Evolutionary conservation across 1,140 invertebrate species (phyloP), one percentile per base, ranked within the genome.

Genomic region (Nautilus pompilius): DNA sequence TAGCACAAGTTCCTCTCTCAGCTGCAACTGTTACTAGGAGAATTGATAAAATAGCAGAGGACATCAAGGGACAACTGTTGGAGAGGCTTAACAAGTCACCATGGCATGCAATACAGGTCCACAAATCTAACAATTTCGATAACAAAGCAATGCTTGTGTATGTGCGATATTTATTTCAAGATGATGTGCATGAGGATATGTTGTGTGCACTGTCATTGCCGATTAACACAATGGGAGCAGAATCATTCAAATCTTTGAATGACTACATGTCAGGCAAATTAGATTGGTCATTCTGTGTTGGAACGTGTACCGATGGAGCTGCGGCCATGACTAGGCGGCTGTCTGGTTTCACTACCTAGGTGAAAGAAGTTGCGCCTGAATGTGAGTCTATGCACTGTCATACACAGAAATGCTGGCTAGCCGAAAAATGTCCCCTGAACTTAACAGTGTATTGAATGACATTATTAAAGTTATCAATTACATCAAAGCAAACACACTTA

Each of bases 401-500:
- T 55, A n/a, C 53, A 33, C 5, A 28, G 26, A 56, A 33, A 56
- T 29, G 54, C 26, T 30, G 54, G 1, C 28, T 13, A 33, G 13
- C 26, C 26, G 54, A 56, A 33, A 29, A 4, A 29, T 53, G 15
- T 46, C 62, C 71, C 71, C 68, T 59, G 17, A 75, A 61, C 24
- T 45, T 26, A 29, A 76, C n/a, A 29, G 54, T 2, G 20, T 30
- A 20, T 33, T 30, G n/a, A 17, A 49, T 20, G 48, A 49, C 26
- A 8, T 49, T 17, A 49, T 49, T 49, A 49, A 49, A 49, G 48
- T 30, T 30, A 56, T 30, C n/a, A 56, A 56, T 17, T 17, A 8
- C 13, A 30, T 56, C 20, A 56, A 56, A 4, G 2, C 15, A 56
- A 17, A 49, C 24, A 24, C 46, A 8, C 46, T 49, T 49, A 56